Evolutionary conservation across 1,140 invertebrate genomes (phyloP).

Genomic region (Drosophila paulistorum): DNA sequence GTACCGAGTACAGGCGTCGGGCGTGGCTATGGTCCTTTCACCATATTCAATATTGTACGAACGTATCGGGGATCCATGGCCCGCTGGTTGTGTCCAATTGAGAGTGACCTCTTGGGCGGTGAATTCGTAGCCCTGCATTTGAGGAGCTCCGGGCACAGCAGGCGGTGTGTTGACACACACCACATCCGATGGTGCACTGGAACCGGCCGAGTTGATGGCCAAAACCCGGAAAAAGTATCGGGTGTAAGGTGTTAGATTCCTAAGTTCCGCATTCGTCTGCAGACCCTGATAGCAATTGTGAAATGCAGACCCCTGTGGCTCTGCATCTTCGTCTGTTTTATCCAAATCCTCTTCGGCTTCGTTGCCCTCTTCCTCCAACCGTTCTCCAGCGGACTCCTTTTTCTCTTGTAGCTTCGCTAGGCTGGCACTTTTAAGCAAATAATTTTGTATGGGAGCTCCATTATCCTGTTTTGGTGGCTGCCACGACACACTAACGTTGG

Average conservation of each 20-base stretch:
- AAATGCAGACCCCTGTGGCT: conserved; percentile 84
- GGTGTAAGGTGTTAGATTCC: conserved; percentile 89
- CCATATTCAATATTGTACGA: conserved; percentile 90
- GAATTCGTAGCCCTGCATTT: conserved; percentile 85
- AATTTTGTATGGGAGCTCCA: conserved; percentile 91
- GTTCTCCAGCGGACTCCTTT: conserved; percentile 84
- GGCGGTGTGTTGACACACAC: conserved; percentile 87
- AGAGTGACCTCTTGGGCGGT: conserved; percentile 88
- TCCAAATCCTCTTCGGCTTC: conserved; percentile 59
- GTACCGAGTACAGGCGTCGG: conserved; percentile 84
- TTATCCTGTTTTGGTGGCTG: conserved; percentile 88
- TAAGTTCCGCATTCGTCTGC: conserved; percentile 87
- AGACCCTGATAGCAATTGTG: conserved; percentile 85
- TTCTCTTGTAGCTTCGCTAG: conserved; percentile 17
- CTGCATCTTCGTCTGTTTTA: neutral
- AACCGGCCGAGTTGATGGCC: conserved; percentile 91
- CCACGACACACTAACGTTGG: conserved; percentile 89
- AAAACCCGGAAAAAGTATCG: conserved; percentile 91
- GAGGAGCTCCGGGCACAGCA: conserved; percentile 88
- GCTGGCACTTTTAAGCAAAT: conserved; percentile 87
- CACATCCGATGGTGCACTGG: conserved; percentile 88
- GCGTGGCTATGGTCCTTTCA: conserved; percentile 86
- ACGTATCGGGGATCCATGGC: conserved; percentile 89
- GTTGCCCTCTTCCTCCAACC: conserved; percentile 81
- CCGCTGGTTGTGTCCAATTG: conserved; percentile 88